Conservation (phyloP, 2,797 vertebrate species). For the Lepilemur ruficaudatus region DNA sequence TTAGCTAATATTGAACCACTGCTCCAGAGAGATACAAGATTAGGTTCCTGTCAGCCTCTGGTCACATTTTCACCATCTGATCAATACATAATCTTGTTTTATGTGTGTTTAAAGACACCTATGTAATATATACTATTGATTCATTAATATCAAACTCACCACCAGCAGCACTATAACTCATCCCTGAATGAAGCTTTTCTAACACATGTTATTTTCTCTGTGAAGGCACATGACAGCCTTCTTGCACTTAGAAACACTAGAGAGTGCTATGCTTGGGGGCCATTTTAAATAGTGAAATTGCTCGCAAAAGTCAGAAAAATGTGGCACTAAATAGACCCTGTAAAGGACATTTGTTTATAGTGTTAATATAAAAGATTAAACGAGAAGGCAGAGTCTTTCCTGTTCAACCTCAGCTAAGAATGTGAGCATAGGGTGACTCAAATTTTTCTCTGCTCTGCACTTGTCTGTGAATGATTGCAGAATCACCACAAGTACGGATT, state of each 20-base stretch:
- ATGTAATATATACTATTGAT: background rate
- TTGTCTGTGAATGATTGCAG: background rate
- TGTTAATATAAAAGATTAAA: background rate
- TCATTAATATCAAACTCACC: background rate
- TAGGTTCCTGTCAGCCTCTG: background rate
- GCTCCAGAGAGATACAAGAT: background rate
- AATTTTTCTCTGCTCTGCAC: background rate
- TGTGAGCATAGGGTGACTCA: accelerated
- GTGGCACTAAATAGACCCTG: background rate
- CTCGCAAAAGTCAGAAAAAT: background rate
- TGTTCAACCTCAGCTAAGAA: accelerated
- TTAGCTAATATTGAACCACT: background rate
- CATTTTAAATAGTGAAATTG: background rate
- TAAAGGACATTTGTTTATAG: background rate
- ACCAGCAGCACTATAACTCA: background rate
- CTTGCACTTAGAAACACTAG: background rate
- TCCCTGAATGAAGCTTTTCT: background rate
- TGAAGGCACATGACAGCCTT: background rate
- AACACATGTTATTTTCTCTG: background rate
- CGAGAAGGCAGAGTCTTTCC: background rate
- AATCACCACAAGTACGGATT: background rate
- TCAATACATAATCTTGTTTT: background rate
- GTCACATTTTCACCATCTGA: background rate
- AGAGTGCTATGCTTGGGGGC: background rate
- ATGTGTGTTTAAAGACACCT: background rate